Percentiles rank a stretch among this genome's conserved stretches.
These are phyloP conservation scores for Meda fulgida DNA, from an alignment of 2,797 vertebrate genomes.

Conservation along the genomic window DNA sequence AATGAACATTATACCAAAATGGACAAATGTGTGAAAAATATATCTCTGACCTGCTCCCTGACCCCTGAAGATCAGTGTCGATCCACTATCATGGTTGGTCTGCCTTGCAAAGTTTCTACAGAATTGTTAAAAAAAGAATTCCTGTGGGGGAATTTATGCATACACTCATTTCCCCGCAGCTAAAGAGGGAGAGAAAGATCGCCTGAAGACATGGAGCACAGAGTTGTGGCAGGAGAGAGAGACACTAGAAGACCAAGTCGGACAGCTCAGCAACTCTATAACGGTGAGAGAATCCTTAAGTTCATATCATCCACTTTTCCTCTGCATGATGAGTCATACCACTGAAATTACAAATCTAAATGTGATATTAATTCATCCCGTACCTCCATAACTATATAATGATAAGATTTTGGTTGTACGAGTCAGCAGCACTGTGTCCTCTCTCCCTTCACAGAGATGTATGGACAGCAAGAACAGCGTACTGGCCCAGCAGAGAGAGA, in stretches of 20 bases:
- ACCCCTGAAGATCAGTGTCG: background rate
- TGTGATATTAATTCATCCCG: background rate
- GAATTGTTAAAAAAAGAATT: background rate
- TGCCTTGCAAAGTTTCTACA: background rate
- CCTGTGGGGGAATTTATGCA: background rate
- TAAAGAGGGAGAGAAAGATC: constrained; percentile 90
- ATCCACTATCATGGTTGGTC: background rate
- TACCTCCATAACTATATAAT: background rate
- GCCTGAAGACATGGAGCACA: constrained; percentile 87
- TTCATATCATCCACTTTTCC: background rate
- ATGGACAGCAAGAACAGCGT: constrained; percentile 88
- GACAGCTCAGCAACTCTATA: constrained; percentile 87
- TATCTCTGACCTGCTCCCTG: background rate
- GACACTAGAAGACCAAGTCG: constrained; percentile 86
- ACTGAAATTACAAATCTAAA: constrained; percentile 3
- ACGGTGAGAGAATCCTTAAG: constrained; percentile 76
- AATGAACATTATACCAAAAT: background rate
- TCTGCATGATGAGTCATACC: background rate
- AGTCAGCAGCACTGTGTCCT: constrained; percentile 26
- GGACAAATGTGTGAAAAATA: background rate
- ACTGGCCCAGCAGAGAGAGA: constrained; percentile 87
- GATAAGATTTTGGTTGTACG: background rate
- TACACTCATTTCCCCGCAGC: constrained; percentile 68
- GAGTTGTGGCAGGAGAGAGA: constrained; percentile 89
- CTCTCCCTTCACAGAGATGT: constrained; percentile 78